Base-by-base conservation (phyloP, 1,140 invertebrate genomes). In the Wasmannia auropunctata region DNA sequence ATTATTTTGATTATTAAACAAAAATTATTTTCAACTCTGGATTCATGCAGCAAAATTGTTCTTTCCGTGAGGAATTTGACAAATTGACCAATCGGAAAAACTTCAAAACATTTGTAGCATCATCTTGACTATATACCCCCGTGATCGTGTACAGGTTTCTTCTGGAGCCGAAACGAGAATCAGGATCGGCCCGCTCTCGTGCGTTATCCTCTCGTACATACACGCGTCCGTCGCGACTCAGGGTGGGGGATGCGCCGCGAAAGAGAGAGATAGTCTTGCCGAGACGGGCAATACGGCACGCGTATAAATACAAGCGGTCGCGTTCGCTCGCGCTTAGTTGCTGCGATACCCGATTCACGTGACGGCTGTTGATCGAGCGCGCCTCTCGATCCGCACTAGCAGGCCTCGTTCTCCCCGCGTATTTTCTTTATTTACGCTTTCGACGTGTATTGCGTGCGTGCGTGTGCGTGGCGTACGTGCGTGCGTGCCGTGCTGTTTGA, bases 251-350 rank as follows among this genome's bases (percentile, higher is more conserved):
- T 88, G 87, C 77, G 86, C 56, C 86, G 31, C 83, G 77, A 89
- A 87, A 88, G 86, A 87, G 89, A 74, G 77, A 72, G 62, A 86
- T 37, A 62, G 72, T 87, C 87, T 83, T 88, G 89, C 87, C n/a
- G 91, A 62, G 63, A 56, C 70, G 37, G 87, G 69, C 51, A 43
- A 77, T 1, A 77, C 86, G 86, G 91, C 88, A 91, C 91, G 91
- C 90, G 93, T 95, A 95, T 95, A 94, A 95, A 95, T 95, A 95
- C 93, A 91, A 92, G 93, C 89, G 85, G 87, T 88, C 74, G 77
- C 90, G 91, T 87, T 91, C 88, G 91, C 90, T 91, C 91, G 87
- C 90, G 91, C 91, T 93, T 94, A 95, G 93, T 94, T 90, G 88
- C 86, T 86, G 54, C 88, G 89, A 90, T 90, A 90, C 88, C 46